Percentiles rank a stretch among this genome's conserved stretches.
phyloP scores from a whole-genome alignment of 2,113 vertebrate genomes.

The Hylia prasina region DNA sequence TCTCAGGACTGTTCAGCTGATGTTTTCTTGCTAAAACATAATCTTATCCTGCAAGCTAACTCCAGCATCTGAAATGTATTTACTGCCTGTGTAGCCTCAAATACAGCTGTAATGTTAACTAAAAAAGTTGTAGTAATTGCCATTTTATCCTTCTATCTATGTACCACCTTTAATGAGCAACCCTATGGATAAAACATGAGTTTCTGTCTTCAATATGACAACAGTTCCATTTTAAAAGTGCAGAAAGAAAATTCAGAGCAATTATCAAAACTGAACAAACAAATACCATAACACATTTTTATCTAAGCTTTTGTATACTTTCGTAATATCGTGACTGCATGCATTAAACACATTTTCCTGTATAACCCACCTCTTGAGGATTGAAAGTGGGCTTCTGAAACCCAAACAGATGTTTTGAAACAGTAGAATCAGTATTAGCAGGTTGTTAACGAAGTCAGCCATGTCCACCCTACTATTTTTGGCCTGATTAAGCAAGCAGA shows the following conservation, averaged over 20 bases:
- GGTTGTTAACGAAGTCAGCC: conserved; percentile 68
- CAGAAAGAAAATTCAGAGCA: background rate
- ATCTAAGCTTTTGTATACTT: background rate
- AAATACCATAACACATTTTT: background rate
- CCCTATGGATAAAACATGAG: background rate
- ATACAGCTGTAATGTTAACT: background rate
- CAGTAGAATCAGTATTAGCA: conserved; percentile 74
- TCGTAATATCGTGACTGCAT: background rate
- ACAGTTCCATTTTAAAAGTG: background rate
- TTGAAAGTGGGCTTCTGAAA: conserved; percentile 69
- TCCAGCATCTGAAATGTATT: background rate
- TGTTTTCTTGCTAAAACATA: background rate
- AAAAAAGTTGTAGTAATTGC: background rate
- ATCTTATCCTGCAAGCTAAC: background rate
- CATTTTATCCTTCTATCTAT: background rate
- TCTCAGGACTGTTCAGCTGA: background rate
- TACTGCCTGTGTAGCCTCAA: background rate
- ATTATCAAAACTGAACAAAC: background rate
- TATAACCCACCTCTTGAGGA: conserved; percentile 82
- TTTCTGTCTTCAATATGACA: background rate
- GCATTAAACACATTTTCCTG: background rate
- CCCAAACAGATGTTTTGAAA: conserved; percentile 74
- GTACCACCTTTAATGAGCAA: background rate
- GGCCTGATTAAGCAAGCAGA: conserved; percentile 45
- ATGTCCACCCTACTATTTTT: conserved; percentile 71